phyloP scores from a whole-genome alignment of 2,113 vertebrate genomes.

The Saccopteryx leptura region DNA sequence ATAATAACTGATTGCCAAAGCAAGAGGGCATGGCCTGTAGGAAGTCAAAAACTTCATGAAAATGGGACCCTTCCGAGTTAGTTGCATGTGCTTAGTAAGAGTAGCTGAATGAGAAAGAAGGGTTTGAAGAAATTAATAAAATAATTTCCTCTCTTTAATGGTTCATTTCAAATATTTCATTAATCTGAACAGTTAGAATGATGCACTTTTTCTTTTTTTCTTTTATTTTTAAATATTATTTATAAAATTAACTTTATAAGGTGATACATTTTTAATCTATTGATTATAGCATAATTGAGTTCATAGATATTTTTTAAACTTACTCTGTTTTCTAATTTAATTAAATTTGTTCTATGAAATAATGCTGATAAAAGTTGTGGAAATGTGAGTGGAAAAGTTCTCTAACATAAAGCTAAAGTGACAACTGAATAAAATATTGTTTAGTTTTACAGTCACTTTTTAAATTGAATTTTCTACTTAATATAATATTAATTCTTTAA shows the following conservation, averaged over 20 bases:
- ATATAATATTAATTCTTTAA: conserved; percentile 51
- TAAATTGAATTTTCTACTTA: conserved; percentile 40
- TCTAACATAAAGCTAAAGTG: conserved; percentile 37
- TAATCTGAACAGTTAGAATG: neutral
- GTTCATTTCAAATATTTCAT: conserved; percentile 31
- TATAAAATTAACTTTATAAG: too few species aligned
- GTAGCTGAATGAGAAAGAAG: neutral
- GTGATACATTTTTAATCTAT: neutral
- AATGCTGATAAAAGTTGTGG: neutral
- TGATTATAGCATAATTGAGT: conserved; percentile 33
- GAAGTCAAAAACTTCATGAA: conserved; percentile 23
- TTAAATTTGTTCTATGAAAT: conserved; percentile 31
- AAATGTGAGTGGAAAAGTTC: conserved; percentile 33
- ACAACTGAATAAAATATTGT: neutral
- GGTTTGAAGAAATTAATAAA: neutral
- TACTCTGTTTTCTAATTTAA: neutral
- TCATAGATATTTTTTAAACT: neutral
- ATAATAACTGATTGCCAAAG: conserved; percentile 19
- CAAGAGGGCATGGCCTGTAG: neutral
- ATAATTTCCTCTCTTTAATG: conserved; percentile 6
- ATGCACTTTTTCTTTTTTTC: neutral
- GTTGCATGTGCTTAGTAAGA: neutral
- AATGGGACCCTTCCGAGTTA: neutral
- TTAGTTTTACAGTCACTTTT: conserved; percentile 13
- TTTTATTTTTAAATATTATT: too few species aligned